Evolutionary conservation across 1,140 invertebrate genomes (phyloP).

Genomic region (Oryzaephilus surinamensis): DNA sequence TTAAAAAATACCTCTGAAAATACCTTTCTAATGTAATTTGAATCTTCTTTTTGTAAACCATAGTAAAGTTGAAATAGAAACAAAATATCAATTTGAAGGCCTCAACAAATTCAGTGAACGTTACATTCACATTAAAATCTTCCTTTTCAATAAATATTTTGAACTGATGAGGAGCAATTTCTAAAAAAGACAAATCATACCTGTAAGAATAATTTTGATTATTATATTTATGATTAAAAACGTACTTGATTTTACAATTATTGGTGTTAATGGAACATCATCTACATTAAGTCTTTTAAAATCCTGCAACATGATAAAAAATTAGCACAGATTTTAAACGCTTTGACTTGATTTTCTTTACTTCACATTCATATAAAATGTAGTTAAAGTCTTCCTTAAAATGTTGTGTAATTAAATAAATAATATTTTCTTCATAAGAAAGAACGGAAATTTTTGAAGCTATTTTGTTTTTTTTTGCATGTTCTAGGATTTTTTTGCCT

Average conservation of each 20-base stretch:
- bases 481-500: constrained; percentile 1
- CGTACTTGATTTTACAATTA: background rate
- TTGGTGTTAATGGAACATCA: background rate
- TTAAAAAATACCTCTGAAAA: constrained; percentile 1
- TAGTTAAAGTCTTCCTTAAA: constrained; percentile 3
- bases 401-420: background rate
- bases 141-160: background rate
- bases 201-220: no score
- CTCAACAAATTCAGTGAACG: background rate
- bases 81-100: no score
- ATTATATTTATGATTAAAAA: no score
- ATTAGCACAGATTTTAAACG: no score
- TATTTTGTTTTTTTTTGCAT: constrained; percentile 1
- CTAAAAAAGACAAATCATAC: no score
- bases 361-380: background rate
- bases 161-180: no score
- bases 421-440: background rate
- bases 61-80: constrained; percentile 3
- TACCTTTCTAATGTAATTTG: background rate
- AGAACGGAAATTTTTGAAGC: no score
- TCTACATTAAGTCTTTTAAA: background rate
- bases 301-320: no score
- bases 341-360: constrained; percentile 1
- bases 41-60: background rate
- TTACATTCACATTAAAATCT: background rate